Evolutionary conservation across 2,888 invertebrate species (phyloP).

Genomic region (Drosophila sordidula): DNA sequence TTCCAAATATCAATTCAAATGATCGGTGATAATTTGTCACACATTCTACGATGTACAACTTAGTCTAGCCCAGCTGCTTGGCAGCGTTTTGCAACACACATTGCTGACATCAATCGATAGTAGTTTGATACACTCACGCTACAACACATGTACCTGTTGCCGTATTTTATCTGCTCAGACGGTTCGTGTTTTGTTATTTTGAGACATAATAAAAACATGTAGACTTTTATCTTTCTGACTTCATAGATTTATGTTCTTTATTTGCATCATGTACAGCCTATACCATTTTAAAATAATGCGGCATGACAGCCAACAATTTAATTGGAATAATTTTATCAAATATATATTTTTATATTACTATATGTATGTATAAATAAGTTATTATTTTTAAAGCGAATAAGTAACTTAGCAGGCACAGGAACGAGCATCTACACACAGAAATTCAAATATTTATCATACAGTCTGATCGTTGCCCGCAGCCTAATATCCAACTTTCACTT

Average conservation of each 20-base stretch:
- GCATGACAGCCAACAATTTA: too few species aligned
- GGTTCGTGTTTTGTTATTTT: too few species aligned
- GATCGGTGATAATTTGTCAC: too few species aligned
- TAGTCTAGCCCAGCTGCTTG: slow-evolving; percentile 23
- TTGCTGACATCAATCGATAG: not conserved
- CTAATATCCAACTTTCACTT: slow-evolving; percentile 67
- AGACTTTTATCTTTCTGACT: not conserved
- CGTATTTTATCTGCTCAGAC: too few species aligned
- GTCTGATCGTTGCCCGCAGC: slow-evolving; percentile 29
- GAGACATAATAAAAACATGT: too few species aligned
- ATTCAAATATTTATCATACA: slow-evolving; percentile 29
- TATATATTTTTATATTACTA: too few species aligned
- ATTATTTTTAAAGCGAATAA: not conserved
- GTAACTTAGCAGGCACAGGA: not conserved
- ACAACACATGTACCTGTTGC: slow-evolving; percentile 39
- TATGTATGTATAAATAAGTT: too few species aligned
- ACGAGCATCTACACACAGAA: not conserved
- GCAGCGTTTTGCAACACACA: slow-evolving; percentile 27
- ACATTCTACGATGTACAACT: too few species aligned
- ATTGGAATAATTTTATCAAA: too few species aligned
- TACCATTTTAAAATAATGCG: too few species aligned
- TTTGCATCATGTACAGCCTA: too few species aligned
- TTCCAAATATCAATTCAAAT: too few species aligned
- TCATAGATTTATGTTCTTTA: not conserved
- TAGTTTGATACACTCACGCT: slow-evolving; percentile 11